A percentile compares a stretch with the other conserved stretches of the same genome.
Conservation (phyloP, 2,888 invertebrate genomes). For the Platerodrilus igneus region DNA sequence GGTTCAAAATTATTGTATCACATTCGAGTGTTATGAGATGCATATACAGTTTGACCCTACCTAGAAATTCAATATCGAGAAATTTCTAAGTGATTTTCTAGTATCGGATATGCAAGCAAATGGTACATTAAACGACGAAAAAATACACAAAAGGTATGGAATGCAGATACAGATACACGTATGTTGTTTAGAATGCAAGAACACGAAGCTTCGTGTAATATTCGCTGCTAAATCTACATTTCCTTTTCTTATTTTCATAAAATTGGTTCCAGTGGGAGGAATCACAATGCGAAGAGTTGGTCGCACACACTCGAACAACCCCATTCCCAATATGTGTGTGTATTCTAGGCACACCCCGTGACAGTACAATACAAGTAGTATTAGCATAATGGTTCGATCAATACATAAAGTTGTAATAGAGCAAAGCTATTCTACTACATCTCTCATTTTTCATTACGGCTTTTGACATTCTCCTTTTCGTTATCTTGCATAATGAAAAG, state of each 20-base stretch:
- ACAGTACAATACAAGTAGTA: conserved; percentile 32
- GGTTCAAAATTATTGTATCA: no score
- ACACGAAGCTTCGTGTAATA: conserved; percentile 29
- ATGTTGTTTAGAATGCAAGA: conserved; percentile 23
- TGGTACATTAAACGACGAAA: conserved; percentile 4
- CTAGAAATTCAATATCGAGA: no score
- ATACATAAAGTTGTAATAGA: conserved; percentile 30
- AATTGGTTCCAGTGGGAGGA: conserved; percentile 32
- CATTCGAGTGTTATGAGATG: no score
- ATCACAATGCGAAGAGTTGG: conserved; percentile 31
- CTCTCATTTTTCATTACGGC: conserved; percentile 23
- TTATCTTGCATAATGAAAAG: conserved; percentile 19
- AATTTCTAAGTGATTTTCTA: conserved; percentile 12
- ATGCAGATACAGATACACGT: conserved; percentile 11
- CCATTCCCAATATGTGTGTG: conserved; percentile 26
- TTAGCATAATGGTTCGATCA: conserved; percentile 36
- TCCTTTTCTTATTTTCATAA: conserved; percentile 37
- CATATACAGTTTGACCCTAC: no score
- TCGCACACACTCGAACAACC: conserved; percentile 27
- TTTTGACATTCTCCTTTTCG: conserved; percentile 19
- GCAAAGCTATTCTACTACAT: conserved; percentile 21
- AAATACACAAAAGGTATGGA: conserved; percentile 8
- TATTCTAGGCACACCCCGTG: conserved; percentile 29
- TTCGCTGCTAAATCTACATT: conserved; percentile 36
- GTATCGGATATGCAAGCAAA: conserved; percentile 10